Evolutionary conservation across 2,113 vertebrate genomes (phyloP).

Genomic region (Heloderma charlesbogerti): DNA sequence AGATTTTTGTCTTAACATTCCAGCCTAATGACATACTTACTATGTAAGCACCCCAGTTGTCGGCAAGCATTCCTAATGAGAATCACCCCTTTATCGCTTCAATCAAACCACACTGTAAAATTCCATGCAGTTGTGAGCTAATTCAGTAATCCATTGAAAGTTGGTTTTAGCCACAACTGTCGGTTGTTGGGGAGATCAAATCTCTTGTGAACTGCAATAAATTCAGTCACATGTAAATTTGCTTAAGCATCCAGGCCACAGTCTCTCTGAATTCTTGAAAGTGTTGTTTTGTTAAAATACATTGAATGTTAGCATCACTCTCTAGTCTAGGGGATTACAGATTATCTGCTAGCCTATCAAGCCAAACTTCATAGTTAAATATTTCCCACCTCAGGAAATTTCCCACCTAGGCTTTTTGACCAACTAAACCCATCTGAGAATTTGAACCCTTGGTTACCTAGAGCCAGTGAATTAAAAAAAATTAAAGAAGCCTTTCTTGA

Average conservation of each 20-base stretch:
- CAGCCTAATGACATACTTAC: background rate
- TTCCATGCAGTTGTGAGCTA: conserved; percentile 7
- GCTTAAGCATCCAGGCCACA: conserved; percentile 22
- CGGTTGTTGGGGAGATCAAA: conserved; percentile 1
- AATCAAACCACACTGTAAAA: background rate
- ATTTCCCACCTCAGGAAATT: conserved; percentile 26
- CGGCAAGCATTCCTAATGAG: background rate
- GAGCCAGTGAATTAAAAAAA: conserved; percentile 47
- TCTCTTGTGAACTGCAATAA: background rate
- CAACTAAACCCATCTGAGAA: conserved; percentile 17
- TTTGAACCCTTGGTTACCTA: conserved; percentile 19
- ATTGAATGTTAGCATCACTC: conserved; percentile 37
- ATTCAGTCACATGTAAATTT: background rate
- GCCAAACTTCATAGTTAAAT: conserved; percentile 52
- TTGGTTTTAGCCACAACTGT: background rate
- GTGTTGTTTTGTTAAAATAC: conserved; percentile 45
- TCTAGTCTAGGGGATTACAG: conserved; percentile 40
- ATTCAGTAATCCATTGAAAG: background rate
- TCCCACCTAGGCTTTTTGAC: conserved; percentile 35
- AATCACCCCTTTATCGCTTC: conserved; percentile 23
- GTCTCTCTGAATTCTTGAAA: conserved; percentile 38
- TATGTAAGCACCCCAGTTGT: background rate
- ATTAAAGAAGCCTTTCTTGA: conserved; percentile 47
- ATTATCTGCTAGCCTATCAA: conserved; percentile 52
- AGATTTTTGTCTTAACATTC: background rate